Base-by-base conservation (phyloP, 2,888 invertebrate species). In the Arrhopalites spinosus region DNA sequence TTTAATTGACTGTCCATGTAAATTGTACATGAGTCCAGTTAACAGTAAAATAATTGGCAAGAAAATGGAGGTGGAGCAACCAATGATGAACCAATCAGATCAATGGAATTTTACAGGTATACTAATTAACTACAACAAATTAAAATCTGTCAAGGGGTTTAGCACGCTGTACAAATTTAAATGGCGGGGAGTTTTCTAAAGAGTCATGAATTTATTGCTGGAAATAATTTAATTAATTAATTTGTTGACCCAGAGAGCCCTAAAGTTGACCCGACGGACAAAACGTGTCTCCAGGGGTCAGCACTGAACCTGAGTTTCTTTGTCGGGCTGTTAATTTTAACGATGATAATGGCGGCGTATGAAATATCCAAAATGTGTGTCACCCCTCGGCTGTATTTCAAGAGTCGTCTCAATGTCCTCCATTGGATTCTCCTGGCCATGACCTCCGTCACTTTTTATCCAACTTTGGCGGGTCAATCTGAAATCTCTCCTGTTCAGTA, bases 381-480 rank as follows among this genome's bases (percentile, higher is more conserved):
- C 29, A 79, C 78, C 7, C 81, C 82, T n/a, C 75, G 75, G 43
- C 29, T 80, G 56, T 81, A 82, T 67, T 68, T 80, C 0, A 77
- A 69, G 75, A 78, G 77, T 29, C 53, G 71, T 59, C 23, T 80
- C 17, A 81, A 78, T 67, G 17, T 77, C 3, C 75, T 76, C 13
- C 73, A 78, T 29, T 82, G 82, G 82, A 70, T 78, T n/a, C 76
- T 82, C 50, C 75, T 82, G 29, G 63, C 71, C 8, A 63, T 80
- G 30, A 78, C 79, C 7, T 27, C 78, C 59, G 47, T 71, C 1
- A 80, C 82, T 0, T 80, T 78, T 0, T 56, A 78, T 59, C 82
- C 82, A 17, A 74, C 74, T 23, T 74, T 74, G 27, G 23, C 56
- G 1, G 17, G 68, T 1, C 67, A 74, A 45, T 17, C 36, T 17